Base-by-base conservation (phyloP, 2,888 invertebrate species). In the Lathronympha strigana region DNA sequence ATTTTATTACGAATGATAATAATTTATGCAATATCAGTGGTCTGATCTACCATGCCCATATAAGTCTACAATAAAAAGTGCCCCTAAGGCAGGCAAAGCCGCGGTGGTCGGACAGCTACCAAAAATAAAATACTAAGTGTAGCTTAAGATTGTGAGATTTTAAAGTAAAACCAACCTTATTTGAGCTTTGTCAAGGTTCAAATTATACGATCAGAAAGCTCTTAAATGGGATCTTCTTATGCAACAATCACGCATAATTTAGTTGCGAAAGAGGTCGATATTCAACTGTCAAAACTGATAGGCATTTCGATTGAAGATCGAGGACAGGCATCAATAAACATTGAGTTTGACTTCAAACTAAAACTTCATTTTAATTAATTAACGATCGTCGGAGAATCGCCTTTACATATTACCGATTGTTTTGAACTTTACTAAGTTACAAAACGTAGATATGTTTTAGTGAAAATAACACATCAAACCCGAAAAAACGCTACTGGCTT, bases 211-310 rank as follows among this genome's bases (percentile, higher is more conserved):
- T 6, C 15, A 2, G 5, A 17, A 4, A 13, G 1, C 4, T 19
- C 25, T 17, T 51, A 51, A 40, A n/a, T 17, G 2, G 25, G 40
- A 40, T 25, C 15, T 40, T 54, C 17, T 40, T 28, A 17, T 40
- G 2, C 2, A 0, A 11, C 11, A 17, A 21, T 19, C 31, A 38
- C n/a, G 53, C 23, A 38, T 54, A 38, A 54, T 54, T 54, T 40
- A 49, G 40, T 61, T 61, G 19, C 50, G 51, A 61, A 38, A 61
- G 47, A 63, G 61, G 61, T 9, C 68, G 55, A 68, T 69, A 67
- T 67, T 69, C 68, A 72, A 45, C 58, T 53, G 43, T 60, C 64
- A 53, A 58, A 63, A 53, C 15, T 43, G 53, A 60, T 19, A 17
- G 25, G 36, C 31, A 53, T 58, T 36, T 28, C 64, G 43, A 53